Evolutionary conservation across 2,797 vertebrate species (phyloP), one percentile per base, ranked within the genome.

Genomic region (Karalla daura): DNA sequence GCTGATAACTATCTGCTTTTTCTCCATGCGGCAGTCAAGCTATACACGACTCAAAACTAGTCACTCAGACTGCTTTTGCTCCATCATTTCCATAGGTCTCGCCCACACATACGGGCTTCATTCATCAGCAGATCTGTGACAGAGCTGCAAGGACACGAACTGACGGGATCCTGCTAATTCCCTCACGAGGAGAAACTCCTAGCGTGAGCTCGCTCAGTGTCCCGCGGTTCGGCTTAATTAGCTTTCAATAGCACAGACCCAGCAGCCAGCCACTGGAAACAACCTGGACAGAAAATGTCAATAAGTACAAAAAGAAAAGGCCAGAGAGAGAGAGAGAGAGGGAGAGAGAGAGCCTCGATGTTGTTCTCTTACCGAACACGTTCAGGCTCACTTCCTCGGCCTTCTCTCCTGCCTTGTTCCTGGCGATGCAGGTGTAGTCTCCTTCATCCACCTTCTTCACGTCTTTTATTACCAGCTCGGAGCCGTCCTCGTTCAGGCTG

Each of bases 401-500:
- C 27, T 94, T 95, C 82, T 96, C 93, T 0, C 98, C 98, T 0
- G 97, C 98, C 89, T 99, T 99, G 93, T 99, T 99, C 88, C 92
- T 94, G 0, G 98, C 98, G 0, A 96, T 96, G 90, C 98, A 99
- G 67, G 93, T 86, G 40, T 99, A 99, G 84, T 99, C 97, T 3
- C 97, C 97, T 81, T 98, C 96, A 0, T 99, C 98, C 4, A 93
- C 91, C 90, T 99, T 98, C 51, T 93, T 95, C 80, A 99, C 95
- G 9, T 90, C 93, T 78, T 87, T 93, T 87, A 99, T 97, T 56
- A 93, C 73, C 89, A 99, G 90, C 85, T 98, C 96, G 0, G 97
- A 97, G 10, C 95, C 96, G 1, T 99, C 96, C 0, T 95, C 95
- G 35, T 91, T 98, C 87, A 98, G 94, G 59, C 84, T 86, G 87